Evolutionary conservation across 1,140 invertebrate species (phyloP).

Genomic region (Pentalonia nigronervosa): DNA sequence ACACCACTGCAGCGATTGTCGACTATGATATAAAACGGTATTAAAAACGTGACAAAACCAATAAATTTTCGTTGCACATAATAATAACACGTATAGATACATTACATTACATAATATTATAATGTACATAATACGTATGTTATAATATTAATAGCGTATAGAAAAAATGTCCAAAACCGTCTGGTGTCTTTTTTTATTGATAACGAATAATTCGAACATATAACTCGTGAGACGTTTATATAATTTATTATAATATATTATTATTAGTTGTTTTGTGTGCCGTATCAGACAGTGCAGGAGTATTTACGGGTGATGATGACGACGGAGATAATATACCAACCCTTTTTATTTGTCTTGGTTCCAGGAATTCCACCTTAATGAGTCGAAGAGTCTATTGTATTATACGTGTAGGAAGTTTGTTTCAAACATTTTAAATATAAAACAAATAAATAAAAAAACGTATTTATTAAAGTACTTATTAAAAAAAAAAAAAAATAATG

Average conservation of each 20-base stretch:
- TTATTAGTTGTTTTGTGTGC: background rate
- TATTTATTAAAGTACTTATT: background rate
- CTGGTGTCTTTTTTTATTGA: background rate
- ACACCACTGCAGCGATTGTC: background rate
- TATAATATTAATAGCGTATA: background rate
- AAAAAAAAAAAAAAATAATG: no score
- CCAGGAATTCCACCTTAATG: background rate
- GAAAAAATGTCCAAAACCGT: background rate
- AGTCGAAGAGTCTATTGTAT: background rate
- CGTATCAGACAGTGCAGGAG: background rate
- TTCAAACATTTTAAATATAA: background rate
- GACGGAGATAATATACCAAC: background rate
- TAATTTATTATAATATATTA: constrained; percentile 17
- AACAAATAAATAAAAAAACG: background rate
- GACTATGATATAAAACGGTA: background rate
- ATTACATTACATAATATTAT: background rate
- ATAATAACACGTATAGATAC: background rate
- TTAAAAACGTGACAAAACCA: background rate
- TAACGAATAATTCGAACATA: background rate
- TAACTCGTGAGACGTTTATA: background rate
- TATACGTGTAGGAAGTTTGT: background rate
- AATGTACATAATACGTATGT: no score
- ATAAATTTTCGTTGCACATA: background rate
- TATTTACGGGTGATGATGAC: background rate
- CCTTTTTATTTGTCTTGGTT: background rate